phyloP scores from a whole-genome alignment of 35 echinoderm and acorn worm species.

The Eucidaris tribuloides region DNA sequence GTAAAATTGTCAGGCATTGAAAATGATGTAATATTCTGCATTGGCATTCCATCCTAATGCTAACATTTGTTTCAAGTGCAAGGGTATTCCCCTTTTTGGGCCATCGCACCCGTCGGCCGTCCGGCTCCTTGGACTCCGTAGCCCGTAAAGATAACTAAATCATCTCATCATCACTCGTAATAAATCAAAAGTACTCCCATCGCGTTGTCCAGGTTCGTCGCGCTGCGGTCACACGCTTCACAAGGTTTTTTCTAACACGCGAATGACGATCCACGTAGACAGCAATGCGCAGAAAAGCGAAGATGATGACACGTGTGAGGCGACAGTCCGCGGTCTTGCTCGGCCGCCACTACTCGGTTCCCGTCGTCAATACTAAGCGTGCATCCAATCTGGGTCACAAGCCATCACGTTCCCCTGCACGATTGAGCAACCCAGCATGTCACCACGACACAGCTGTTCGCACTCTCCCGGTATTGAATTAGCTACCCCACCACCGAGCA shows the following conservation, averaged over 20 bases:
- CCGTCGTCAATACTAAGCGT: constrained; percentile 82
- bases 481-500: constrained; percentile 61
- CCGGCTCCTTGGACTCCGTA: not conserved
- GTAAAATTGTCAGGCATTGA: too few species aligned
- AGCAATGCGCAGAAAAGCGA: constrained; percentile 59
- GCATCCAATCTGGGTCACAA: constrained; percentile 70
- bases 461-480: constrained; percentile 40
- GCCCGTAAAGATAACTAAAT: too few species aligned
- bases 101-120: not conserved
- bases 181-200: constrained; percentile 7
- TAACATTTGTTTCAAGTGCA: not conserved
- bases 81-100: not conserved
- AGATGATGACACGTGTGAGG: constrained; percentile 64
- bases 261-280: constrained; percentile 19
- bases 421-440: constrained; percentile 54
- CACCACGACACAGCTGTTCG: constrained; percentile 42
- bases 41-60: constrained; percentile 1
- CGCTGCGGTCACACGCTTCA: not conserved
- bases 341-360: constrained; percentile 63
- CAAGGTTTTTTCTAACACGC: not conserved
- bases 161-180: not conserved
- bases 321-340: constrained; percentile 53
- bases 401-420: constrained; percentile 82
- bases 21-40: too few species aligned
- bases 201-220: not conserved